These are phyloP conservation scores for Conchocele bisecta DNA, from an alignment of 2,888 invertebrate genomes.

Conservation along the genomic window DNA sequence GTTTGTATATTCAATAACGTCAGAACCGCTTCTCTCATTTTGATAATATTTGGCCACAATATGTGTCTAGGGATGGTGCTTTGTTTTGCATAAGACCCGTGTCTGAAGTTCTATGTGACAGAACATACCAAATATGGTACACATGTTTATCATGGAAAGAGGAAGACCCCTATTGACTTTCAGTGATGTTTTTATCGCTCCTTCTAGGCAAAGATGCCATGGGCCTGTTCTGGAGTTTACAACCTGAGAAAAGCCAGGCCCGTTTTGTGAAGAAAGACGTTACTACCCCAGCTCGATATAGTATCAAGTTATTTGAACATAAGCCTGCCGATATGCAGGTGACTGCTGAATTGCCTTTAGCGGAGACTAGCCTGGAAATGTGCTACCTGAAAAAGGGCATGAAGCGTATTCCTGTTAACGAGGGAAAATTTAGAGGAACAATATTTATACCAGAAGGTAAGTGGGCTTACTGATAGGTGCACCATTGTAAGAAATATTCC, in stretches of 20 bases:
- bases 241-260: slow-evolving; percentile 38
- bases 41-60: no score
- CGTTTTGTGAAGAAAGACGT: slow-evolving; percentile 68
- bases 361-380: slow-evolving; percentile 20
- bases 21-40: no score
- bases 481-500: no score
- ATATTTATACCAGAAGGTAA: slow-evolving; percentile 55
- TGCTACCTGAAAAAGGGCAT: slow-evolving; percentile 36
- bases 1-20: no score
- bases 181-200: not conserved
- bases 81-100: no score
- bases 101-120: no score
- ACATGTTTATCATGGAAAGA: no score
- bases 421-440: slow-evolving; percentile 36
- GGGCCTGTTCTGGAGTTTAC: slow-evolving; percentile 74
- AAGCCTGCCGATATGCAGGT: slow-evolving; percentile 62
- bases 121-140: no score
- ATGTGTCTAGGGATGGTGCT: no score
- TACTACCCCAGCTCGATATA: slow-evolving; percentile 53
- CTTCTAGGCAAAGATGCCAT: slow-evolving; percentile 73
- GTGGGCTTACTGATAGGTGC: no score
- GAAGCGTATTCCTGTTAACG: slow-evolving; percentile 34
- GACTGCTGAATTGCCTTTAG: slow-evolving; percentile 19
- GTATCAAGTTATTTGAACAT: no score
- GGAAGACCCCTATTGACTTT: not conserved